Evolutionary conservation across 2,888 invertebrate species (phyloP).

Genomic region (Eristalis intricaria): DNA sequence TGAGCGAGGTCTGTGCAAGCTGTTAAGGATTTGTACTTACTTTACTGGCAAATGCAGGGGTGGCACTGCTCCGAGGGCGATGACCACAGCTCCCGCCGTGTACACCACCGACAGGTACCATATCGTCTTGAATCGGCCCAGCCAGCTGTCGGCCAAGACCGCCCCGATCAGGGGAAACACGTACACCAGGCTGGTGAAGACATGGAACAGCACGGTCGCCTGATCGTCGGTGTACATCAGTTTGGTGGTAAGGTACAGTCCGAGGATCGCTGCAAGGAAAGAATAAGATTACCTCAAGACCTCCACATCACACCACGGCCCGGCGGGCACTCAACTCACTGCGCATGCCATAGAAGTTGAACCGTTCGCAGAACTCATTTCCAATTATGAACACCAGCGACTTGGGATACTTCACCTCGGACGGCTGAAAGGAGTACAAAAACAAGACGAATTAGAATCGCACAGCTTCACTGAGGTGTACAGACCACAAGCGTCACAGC

Average conservation of each 20-base stretch:
- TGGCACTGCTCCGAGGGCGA: constrained; percentile 87
- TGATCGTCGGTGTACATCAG: constrained; percentile 87
- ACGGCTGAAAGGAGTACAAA: constrained; percentile 55
- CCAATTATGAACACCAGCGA: constrained; percentile 95
- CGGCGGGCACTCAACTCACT: constrained; percentile 86
- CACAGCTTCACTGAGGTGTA: neutral
- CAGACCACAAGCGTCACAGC: neutral
- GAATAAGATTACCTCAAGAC: constrained; percentile 16
- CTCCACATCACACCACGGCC: constrained; percentile 10
- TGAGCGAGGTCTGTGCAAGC: too few relatives aligned
- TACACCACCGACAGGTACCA: constrained; percentile 94
- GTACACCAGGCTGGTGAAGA: constrained; percentile 92
- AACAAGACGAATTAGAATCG: constrained; percentile 19
- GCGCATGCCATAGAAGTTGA: constrained; percentile 98
- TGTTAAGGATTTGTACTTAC: constrained; percentile 74
- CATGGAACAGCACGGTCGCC: constrained; percentile 94
- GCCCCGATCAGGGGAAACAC: constrained; percentile 88
- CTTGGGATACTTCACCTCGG: constrained; percentile 87
- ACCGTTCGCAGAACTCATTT: constrained; percentile 99
- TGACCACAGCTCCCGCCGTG: constrained; percentile 89
- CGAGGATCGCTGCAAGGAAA: constrained; percentile 90
- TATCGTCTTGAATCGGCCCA: constrained; percentile 93
- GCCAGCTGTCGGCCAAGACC: constrained; percentile 94
- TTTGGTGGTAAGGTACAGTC: constrained; percentile 92
- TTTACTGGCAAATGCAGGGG: constrained; percentile 84